Conservation (phyloP, 2,888 invertebrate species). For the Thyatira batis region DNA sequence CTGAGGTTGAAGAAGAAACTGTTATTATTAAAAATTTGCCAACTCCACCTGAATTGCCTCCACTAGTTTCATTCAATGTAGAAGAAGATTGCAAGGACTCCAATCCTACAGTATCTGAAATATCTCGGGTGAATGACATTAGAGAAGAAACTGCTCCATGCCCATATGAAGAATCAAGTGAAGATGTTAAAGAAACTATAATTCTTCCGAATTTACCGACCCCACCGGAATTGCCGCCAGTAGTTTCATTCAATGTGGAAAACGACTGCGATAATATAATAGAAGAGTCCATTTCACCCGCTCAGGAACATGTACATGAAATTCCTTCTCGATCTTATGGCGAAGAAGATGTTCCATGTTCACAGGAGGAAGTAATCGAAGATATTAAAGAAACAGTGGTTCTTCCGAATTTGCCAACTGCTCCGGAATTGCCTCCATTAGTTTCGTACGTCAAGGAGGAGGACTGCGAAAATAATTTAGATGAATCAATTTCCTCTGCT, state of each 20-base stretch:
- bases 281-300: not conserved
- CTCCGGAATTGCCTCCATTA: not conserved
- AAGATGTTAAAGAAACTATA: conserved; percentile 15
- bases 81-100: not conserved
- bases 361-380: not conserved
- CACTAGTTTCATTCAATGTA: not conserved
- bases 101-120: no score
- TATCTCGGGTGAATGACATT: conserved; percentile 6
- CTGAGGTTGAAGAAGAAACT: not conserved
- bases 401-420: conserved; percentile 17
- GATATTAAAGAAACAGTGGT: conserved; percentile 19
- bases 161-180: not conserved
- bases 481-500: not conserved
- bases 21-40: not conserved
- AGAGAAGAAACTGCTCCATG: not conserved
- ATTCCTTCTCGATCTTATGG: not conserved
- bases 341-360: not conserved
- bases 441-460: not conserved
- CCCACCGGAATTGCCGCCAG: conserved; percentile 9
- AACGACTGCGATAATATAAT: not conserved
- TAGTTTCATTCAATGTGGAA: not conserved
- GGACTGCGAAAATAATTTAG: not conserved
- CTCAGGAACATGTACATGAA: not conserved
- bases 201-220: conserved; percentile 22
- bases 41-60: not conserved